Evolutionary conservation across 2,888 invertebrate species (phyloP).

Genomic region (Agrotis puta): DNA sequence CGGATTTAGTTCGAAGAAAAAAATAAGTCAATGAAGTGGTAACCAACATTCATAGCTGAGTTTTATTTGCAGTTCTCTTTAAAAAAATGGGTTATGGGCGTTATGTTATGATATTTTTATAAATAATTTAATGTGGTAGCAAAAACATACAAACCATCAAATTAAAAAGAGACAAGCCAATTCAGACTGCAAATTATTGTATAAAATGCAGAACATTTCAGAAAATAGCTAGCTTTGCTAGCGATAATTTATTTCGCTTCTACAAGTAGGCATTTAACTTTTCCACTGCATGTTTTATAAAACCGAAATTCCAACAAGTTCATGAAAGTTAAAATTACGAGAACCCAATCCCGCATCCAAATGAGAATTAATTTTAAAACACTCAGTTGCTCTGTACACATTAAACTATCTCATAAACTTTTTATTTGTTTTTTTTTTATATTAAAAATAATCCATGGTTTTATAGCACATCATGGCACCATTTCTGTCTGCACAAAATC

Average conservation of each 20-base stretch:
- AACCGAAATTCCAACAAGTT: constrained; percentile 22
- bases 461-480: background rate
- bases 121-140: too few species aligned
- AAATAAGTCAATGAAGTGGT: too few species aligned
- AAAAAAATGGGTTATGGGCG: too few species aligned
- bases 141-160: too few species aligned
- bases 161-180: too few species aligned
- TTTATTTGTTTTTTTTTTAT: too few species aligned
- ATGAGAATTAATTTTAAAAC: constrained; percentile 52
- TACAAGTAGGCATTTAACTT: constrained; percentile 4
- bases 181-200: too few species aligned
- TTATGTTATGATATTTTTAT: too few species aligned
- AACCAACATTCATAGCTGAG: too few species aligned
- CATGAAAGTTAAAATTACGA: constrained; percentile 48
- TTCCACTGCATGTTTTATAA: constrained; percentile 17
- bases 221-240: background rate
- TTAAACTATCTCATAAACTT: constrained; percentile 37
- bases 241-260: too few species aligned
- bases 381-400: constrained; percentile 23
- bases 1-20: too few species aligned
- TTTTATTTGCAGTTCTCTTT: too few species aligned
- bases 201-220: background rate
- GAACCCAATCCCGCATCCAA: constrained; percentile 41
- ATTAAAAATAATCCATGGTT: background rate
- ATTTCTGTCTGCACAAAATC: background rate